A percentile compares a stretch with the other conserved stretches of the same genome.
Evolutionary conservation across 2,888 invertebrate species (phyloP).

Genomic region (Zygothrica quintamaculata): DNA sequence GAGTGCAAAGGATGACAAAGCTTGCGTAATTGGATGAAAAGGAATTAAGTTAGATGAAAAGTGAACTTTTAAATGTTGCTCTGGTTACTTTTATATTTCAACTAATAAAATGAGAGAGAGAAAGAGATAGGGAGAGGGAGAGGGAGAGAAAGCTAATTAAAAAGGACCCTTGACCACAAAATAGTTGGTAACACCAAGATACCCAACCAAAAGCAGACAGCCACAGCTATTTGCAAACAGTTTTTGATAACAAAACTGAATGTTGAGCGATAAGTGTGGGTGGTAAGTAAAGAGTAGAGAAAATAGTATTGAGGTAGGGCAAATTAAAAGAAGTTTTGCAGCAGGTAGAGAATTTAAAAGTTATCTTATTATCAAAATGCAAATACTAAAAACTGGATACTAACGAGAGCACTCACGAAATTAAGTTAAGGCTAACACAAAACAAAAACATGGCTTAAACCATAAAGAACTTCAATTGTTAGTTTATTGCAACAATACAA

Average conservation of each 20-base stretch:
- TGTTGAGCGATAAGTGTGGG: constrained; percentile 19
- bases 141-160: constrained; percentile 70
- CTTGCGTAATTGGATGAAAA: constrained; percentile 58
- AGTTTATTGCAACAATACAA: no score
- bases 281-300: not conserved
- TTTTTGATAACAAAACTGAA: constrained; percentile 52
- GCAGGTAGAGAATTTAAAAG: no score
- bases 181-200: constrained; percentile 19
- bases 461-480: no score
- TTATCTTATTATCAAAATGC: no score
- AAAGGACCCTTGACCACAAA: constrained; percentile 52
- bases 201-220: constrained; percentile 2
- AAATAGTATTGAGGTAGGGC: not conserved
- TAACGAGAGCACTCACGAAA: no score
- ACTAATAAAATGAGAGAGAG: no score
- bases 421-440: no score
- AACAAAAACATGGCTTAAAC: no score
- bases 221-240: constrained; percentile 51
- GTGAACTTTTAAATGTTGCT: constrained; percentile 18
- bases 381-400: no score
- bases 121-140: no score
- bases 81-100: constrained; percentile 5
- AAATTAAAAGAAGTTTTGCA: no score
- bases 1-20: constrained; percentile 63
- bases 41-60: constrained; percentile 62